These are phyloP conservation scores for Protobothrops mucrosquamatus DNA, from an alignment of 2,113 vertebrate genomes.

Conservation along the genomic window DNA sequence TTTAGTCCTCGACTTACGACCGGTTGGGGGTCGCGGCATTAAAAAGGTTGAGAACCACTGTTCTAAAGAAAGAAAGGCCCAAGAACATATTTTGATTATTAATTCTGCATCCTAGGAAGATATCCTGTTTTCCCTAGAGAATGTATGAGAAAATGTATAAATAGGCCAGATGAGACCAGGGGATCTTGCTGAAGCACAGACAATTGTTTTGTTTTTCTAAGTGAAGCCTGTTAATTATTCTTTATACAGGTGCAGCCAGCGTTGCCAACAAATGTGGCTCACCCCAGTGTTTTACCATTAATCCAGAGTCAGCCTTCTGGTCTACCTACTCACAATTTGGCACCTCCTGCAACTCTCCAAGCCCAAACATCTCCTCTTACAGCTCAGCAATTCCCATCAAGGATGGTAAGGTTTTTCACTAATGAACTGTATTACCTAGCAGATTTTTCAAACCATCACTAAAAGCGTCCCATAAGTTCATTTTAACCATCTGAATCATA, in stretches of 20 bases:
- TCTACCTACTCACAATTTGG: slow-evolving; percentile 68
- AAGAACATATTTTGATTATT: not conserved
- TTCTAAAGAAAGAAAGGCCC: not conserved
- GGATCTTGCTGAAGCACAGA: not conserved
- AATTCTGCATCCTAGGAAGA: not conserved
- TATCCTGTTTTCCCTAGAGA: not conserved
- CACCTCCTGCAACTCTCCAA: slow-evolving; percentile 69
- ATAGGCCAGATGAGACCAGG: not conserved
- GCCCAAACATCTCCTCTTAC: slow-evolving; percentile 72
- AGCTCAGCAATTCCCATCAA: slow-evolving; percentile 74
- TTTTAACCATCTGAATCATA: not conserved
- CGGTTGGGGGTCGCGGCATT: no score
- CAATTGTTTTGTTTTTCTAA: not conserved
- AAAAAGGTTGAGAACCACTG: no score
- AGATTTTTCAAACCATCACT: not conserved
- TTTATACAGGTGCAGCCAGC: slow-evolving; percentile 50
- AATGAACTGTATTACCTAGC: not conserved
- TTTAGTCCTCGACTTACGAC: no score
- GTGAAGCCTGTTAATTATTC: slow-evolving; percentile 10
- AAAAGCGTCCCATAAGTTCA: not conserved
- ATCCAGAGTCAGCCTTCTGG: slow-evolving; percentile 66
- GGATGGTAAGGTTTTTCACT: slow-evolving; percentile 61
- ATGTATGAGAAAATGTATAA: not conserved
- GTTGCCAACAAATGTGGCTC: slow-evolving; percentile 48
- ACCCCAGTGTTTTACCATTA: slow-evolving; percentile 65